These are phyloP conservation scores for Anolis apletophallus DNA, from an alignment of 2,797 vertebrate species.

Conservation along the genomic window DNA sequence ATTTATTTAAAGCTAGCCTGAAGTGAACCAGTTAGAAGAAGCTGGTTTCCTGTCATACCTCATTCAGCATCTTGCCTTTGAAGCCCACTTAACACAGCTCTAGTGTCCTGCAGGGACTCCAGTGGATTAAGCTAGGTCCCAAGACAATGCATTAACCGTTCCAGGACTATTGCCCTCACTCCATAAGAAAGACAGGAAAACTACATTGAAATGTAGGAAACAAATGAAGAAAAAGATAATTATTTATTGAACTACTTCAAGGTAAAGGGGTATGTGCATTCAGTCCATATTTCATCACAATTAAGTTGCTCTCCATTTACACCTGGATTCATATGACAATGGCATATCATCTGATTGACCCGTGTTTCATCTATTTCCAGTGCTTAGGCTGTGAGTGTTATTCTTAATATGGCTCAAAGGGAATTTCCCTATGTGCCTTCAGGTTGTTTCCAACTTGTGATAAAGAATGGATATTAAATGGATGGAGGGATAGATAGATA, in stretches of 20 bases:
- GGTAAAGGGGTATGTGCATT: background rate
- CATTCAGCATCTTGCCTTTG: constrained; percentile 68
- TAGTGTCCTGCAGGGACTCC: constrained; percentile 55
- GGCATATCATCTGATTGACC: background rate
- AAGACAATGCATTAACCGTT: constrained; percentile 59
- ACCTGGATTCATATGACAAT: background rate
- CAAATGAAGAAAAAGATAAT: background rate
- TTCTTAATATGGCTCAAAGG: background rate
- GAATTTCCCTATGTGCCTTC: background rate
- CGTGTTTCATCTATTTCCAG: background rate
- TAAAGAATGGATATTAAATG: no score
- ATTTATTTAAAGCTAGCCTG: constrained; percentile 73
- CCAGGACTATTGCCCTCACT: constrained; percentile 49
- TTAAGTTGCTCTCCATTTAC: background rate
- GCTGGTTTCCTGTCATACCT: constrained; percentile 70
- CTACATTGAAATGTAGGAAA: constrained; percentile 19
- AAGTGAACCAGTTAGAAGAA: constrained; percentile 75
- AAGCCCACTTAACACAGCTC: constrained; percentile 67
- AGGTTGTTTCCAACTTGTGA: no score
- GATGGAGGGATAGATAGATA: no score
- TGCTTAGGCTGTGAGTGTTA: background rate
- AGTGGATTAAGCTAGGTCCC: constrained; percentile 57
- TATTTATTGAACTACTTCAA: constrained; percentile 1
- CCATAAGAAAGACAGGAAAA: constrained; percentile 51
- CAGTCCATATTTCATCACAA: background rate